Evolutionary conservation across 2,888 invertebrate species (phyloP).

Genomic region (Andricus curvator): DNA sequence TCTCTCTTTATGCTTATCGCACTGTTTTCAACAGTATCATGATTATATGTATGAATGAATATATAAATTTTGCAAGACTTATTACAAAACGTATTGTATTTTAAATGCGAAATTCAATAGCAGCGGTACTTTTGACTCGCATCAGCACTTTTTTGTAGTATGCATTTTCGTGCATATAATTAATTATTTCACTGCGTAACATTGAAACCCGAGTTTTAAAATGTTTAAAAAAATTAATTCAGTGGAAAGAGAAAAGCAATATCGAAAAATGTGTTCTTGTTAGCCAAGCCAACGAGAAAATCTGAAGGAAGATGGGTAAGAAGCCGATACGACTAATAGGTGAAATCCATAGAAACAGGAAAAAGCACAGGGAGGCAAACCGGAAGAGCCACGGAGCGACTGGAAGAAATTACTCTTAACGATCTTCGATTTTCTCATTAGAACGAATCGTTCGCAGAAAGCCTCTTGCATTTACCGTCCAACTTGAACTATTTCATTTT

Average conservation of each 20-base stretch:
- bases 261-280: conserved; percentile 6
- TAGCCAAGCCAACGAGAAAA: conserved; percentile 24
- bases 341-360: conserved; percentile 40
- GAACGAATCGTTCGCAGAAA: conserved; percentile 66
- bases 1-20: no score
- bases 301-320: conserved; percentile 23
- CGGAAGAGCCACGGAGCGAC: conserved; percentile 59
- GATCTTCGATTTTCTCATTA: conserved; percentile 74
- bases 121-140: no score
- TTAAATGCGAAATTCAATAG: no score
- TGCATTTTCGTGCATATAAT: no score
- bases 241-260: neutral
- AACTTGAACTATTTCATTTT: conserved; percentile 28
- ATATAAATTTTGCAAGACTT: no score
- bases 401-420: conserved; percentile 71
- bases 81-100: no score
- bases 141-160: no score
- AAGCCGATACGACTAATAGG: conserved; percentile 44
- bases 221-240: neutral
- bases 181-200: neutral
- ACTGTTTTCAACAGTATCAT: no score
- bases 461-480: conserved; percentile 63
- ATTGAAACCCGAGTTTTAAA: neutral
- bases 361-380: conserved; percentile 47
- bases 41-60: no score